phyloP scores from a whole-genome alignment of 2,797 vertebrate species.

The Buphagus erythrorhynchus region DNA sequence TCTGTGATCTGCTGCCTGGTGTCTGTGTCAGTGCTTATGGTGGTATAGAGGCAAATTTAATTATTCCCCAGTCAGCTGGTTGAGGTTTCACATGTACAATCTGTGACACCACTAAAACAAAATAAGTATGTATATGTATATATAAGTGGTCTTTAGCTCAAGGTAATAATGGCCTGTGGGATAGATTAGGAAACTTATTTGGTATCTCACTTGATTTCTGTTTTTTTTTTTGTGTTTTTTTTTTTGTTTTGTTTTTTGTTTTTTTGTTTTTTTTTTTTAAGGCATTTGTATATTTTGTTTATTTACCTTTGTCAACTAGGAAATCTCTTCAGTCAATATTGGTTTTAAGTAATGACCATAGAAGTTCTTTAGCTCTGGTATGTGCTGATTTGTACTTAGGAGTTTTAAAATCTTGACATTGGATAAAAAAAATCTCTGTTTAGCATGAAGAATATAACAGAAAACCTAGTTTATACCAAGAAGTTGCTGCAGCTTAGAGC shows the following conservation, averaged over 20 bases:
- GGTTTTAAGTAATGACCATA: not conserved
- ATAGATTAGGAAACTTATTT: not conserved
- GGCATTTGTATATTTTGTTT: not conserved
- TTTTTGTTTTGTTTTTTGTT: too few species aligned
- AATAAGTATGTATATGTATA: not conserved
- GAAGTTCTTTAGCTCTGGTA: not conserved
- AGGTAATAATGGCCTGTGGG: not conserved
- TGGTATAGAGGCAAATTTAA: not conserved
- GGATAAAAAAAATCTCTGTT: not conserved
- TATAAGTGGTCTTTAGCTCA: not conserved
- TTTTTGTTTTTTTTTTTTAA: not conserved
- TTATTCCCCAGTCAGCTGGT: not conserved
- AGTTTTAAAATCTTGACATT: not conserved
- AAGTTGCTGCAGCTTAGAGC: not conserved
- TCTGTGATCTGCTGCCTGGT: not conserved
- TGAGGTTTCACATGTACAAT: not conserved
- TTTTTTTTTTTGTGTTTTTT: too few species aligned
- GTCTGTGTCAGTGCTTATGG: not conserved
- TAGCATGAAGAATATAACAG: not conserved
- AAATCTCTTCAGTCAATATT: not conserved
- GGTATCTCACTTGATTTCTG: not conserved
- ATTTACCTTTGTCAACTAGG: not conserved
- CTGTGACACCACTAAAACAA: not conserved
- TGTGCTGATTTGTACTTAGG: not conserved
- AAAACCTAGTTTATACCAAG: not conserved